Evolutionary conservation across 1,140 invertebrate species (phyloP).

Genomic region (Anadara kagoshimensis): DNA sequence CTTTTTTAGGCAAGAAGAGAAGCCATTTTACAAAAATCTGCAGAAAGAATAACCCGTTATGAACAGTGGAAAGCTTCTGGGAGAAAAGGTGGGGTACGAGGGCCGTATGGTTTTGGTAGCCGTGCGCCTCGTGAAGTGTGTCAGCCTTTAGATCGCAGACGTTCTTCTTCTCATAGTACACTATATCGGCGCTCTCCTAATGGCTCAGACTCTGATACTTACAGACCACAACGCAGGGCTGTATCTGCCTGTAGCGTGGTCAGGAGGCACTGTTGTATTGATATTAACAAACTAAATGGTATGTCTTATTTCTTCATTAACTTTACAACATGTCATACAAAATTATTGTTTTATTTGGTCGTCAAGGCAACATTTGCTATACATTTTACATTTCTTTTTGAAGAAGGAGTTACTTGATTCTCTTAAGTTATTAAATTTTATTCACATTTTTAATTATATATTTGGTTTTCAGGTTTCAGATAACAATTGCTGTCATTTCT

Average conservation of each 20-base stretch:
- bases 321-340: constrained; percentile 29
- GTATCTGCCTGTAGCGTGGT: constrained; percentile 69
- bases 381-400: neutral
- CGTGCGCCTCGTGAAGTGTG: constrained; percentile 70
- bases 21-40: constrained; percentile 62
- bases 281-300: constrained; percentile 63
- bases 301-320: constrained; percentile 32
- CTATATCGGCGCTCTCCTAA: constrained; percentile 66
- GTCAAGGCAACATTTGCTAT: neutral
- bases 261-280: constrained; percentile 69
- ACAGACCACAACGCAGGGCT: constrained; percentile 66
- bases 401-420: neutral
- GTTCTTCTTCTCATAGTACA: constrained; percentile 69
- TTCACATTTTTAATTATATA: too few relatives aligned
- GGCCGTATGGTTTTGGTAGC: constrained; percentile 67
- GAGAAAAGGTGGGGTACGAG: constrained; percentile 65
- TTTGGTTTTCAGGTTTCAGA: too few relatives aligned
- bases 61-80: constrained; percentile 66
- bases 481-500: too few relatives aligned
- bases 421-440: too few relatives aligned
- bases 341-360: neutral
- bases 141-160: constrained; percentile 63
- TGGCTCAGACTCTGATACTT: constrained; percentile 67
- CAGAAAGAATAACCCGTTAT: constrained; percentile 65
- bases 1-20: constrained; percentile 61